Conservation (phyloP, 2,888 invertebrate species). For the Caenorhabditis sinica region DNA sequence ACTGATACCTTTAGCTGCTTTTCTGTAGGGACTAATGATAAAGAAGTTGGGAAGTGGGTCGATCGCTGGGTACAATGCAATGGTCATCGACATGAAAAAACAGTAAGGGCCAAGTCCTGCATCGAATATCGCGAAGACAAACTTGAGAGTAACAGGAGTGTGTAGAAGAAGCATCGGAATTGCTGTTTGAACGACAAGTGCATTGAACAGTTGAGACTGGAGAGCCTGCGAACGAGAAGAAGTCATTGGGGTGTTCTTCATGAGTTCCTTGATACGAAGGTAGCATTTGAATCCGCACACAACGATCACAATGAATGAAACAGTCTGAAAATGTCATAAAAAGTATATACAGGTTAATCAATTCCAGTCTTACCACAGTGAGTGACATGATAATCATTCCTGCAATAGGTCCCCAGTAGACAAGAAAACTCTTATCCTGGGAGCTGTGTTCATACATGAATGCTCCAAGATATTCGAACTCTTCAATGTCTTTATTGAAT, state of each 20-base stretch:
- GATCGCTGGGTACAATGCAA: conserved; percentile 39
- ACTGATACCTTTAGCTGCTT: conserved; percentile 7
- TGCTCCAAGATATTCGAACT: conserved; percentile 24
- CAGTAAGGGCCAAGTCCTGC: conserved; percentile 22
- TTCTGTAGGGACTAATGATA: conserved; percentile 34
- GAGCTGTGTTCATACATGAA: conserved; percentile 12
- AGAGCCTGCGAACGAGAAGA: conserved; percentile 17
- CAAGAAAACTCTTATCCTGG: not conserved
- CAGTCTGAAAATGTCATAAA: conserved; percentile 7
- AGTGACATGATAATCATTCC: conserved; percentile 24
- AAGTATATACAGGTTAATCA: not conserved
- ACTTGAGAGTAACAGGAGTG: conserved; percentile 13
- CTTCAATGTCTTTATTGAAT: conserved; percentile 37
- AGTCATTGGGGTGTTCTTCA: not conserved
- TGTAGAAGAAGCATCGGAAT: conserved; percentile 45
- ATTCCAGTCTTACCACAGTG: conserved; percentile 8
- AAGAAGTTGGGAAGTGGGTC: conserved; percentile 40
- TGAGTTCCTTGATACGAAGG: not conserved
- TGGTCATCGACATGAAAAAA: conserved; percentile 28
- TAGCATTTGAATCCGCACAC: conserved; percentile 27
- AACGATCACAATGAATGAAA: conserved; percentile 15
- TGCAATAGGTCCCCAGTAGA: conserved; percentile 13
- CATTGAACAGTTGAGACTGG: conserved; percentile 46
- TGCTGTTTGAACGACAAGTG: conserved; percentile 33
- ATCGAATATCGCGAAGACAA: conserved; percentile 20